Base-by-base conservation (phyloP, 2,888 invertebrate species). In the Ariolimax columbianus region DNA sequence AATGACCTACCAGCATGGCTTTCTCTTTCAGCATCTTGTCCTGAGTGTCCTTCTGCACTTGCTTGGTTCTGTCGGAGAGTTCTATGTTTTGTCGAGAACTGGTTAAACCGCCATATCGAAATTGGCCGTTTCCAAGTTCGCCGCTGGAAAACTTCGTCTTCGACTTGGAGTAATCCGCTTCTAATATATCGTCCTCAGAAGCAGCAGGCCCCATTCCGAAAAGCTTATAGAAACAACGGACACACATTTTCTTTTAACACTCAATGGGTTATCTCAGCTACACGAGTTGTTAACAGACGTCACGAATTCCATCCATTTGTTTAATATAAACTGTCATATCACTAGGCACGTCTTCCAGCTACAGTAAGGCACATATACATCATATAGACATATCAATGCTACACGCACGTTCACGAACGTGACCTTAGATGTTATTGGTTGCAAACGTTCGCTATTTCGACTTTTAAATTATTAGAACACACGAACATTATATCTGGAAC, bases 151-250 rank as follows among this genome's bases (percentile, higher is more conserved):
- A 33, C 33, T 83, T 83, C 68, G 59, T 47, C 33, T 47, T 83
- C 19, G 73, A 73, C 38, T 83, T 83, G 1, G 77, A 17, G 63
- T 77, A 77, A 47, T 83, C 77, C 47, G 66, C 83, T 3, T 77
- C 66, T n/a, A 83, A 33, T 26, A 83, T 83, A n/a, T 83, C 83
- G 36, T 83, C 83, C 26, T 83, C 77, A 0, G 83, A 83, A n/a
- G 33, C 83, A 0, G 77, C 73, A 1, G 77, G 68, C 1, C 83
- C 51, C 77, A 83, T 77, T n/a, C 83, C 83, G 51, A 83, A 83
- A 14, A 83, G 66, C 47, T 83, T 83, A 38, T 83, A 83, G 51
- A 83, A 68, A 77, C 83, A 83, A 26, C 83, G 83, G 38, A 83
- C 63, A 63, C 83, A 83, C 83, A 83, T 83, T 82, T 82, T 75